Evolutionary conservation across 2,113 vertebrate species (phyloP), one percentile per base, ranked within the genome.

Genomic region (Rana temporaria): DNA sequence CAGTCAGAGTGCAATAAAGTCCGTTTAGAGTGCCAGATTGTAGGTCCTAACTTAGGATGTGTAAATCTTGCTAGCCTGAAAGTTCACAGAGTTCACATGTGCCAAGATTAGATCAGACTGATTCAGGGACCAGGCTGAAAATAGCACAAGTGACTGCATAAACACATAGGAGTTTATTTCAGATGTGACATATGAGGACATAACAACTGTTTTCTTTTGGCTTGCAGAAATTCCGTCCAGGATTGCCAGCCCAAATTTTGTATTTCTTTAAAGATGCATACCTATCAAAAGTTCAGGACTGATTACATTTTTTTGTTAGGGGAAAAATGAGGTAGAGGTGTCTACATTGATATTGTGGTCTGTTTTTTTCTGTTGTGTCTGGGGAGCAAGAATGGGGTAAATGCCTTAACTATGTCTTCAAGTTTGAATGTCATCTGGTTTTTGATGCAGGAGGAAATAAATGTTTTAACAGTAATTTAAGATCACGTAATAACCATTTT

Each of bases 21-120:
- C 85, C 1, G 76, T 84, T 48, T 0, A 0, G 71, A 69, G 68
- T 65, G 73, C 55, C 56, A 18, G 20, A 19, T 1, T 26, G 53
- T 1, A 0, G 69, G 84, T 84, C 84, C 84, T 71, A 89, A 87
- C 84, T 85, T 87, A 88, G 85, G 20, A 84, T 20, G 84, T 86
- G 87, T 87, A 87, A 86, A 88, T 82, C 78, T 85, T 78, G 0
- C 83, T 84, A 85, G 84, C 80, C 81, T 24, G 1, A 79, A 87
- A 87, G 86, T 89, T 90, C 87, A 88, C 86, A 84, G 89, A 89
- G 89, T 90, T 90, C 88, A 86, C 74, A 81, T 86, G 81, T 87
- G 42, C 88, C 89, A 89, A 88, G 87, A 89, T 89, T 90, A 91
- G 89, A 90, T 87, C 87, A 85, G 69, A 79, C 84, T 88, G 87